Base-by-base conservation (phyloP, 2,113 vertebrate species). In the Myotis davidii region DNA sequence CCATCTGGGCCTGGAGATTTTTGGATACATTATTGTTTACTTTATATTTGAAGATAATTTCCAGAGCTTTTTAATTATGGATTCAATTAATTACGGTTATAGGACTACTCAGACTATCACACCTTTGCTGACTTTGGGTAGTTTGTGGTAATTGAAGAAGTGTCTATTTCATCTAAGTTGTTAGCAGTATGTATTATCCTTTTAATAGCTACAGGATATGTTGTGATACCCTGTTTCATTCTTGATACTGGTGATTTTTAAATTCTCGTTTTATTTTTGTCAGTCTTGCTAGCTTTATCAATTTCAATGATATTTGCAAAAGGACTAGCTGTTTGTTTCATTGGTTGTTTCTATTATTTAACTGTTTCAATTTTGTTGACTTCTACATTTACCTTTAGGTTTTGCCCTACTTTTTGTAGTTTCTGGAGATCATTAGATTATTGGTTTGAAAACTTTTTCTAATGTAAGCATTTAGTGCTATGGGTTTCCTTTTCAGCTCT, bases 1-100 rank as follows among this genome's bases (percentile, higher is more conserved):
- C 23, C 9, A 21, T 18, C 29, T 52, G n/a, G 50, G 0, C 27
- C 54, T 61, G 3, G 18, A 20, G 12, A 70, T 34, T 88, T 92
- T n/a, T 9, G 37, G 56, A 73, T 84, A 37, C 5, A 69, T 20
- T 65, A 2, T 52, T 39, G 69, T 85, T 79, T 67, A 37, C 29
- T 56, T 95, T 94, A 52, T 64, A 42, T 42, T 85, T 69, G 12
- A 83, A 89, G 39, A 73, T 48, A 37, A 65, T 72, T 88, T 76
- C 64, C 45, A 9, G 20, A 72, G 37, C 25, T 64, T 84, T 76
- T 84, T 17, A 84, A 79, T 81, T 91, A 59, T 59, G 21, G 59
- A 42, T 94, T 90, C 9, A 34, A 39, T n/a, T 77, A 20, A 64
- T 72, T 89, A 48, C 69, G 7, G 9, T 72, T 88, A 23, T 27